Percentiles rank a stretch among this genome's conserved stretches.
phyloP scores from a whole-genome alignment of 1,140 invertebrate species.

The Amyelois transitella region DNA sequence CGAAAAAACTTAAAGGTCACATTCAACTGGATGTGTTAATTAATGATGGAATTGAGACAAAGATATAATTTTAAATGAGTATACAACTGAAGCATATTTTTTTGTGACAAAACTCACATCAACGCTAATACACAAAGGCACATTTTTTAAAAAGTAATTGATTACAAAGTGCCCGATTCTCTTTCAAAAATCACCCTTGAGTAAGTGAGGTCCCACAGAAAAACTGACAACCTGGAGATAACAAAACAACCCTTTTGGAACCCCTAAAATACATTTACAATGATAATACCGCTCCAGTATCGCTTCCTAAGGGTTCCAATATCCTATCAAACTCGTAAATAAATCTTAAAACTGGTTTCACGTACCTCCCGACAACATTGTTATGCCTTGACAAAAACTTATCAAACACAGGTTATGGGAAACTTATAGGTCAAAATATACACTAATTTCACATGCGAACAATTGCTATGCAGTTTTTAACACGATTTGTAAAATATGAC shows the following conservation, averaged over 20 bases:
- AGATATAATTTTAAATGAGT: no score
- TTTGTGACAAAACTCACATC: background rate
- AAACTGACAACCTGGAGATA: background rate
- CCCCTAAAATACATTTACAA: slow-evolving; percentile 1
- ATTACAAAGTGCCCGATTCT: background rate
- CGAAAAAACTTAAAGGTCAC: no score
- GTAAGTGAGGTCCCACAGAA: background rate
- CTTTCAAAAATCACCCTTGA: background rate
- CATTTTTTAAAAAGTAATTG: background rate
- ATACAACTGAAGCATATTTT: background rate
- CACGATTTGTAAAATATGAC: background rate
- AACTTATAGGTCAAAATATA: background rate
- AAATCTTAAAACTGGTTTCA: slow-evolving; percentile 29
- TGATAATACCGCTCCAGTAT: slow-evolving; percentile 3
- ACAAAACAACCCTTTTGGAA: slow-evolving; percentile 10
- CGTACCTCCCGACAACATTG: slow-evolving; percentile 22
- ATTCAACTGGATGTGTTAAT: no score
- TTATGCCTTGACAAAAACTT: background rate
- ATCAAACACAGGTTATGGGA: slow-evolving; percentile 12
- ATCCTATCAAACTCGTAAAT: slow-evolving; percentile 25
- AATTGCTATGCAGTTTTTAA: background rate
- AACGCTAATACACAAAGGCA: background rate
- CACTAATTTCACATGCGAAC: slow-evolving; percentile 8
- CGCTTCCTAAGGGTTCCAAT: slow-evolving; percentile 8
- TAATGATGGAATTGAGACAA: no score